Conservation (phyloP, 2,797 vertebrate genomes). For the Artibeus jamaicensis region DNA sequence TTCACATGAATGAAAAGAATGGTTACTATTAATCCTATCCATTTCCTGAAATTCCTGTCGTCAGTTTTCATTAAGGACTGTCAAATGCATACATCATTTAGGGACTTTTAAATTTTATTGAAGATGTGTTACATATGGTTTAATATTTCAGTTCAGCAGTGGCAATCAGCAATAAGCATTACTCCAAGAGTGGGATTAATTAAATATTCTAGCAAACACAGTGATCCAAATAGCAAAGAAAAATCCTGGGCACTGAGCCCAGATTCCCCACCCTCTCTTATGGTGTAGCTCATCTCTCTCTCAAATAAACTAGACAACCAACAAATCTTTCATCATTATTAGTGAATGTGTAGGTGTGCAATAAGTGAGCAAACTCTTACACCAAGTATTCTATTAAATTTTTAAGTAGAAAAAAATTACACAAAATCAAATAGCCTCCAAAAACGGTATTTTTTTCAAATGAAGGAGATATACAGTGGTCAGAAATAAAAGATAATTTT, state of each 20-base stretch:
- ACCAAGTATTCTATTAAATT: background rate
- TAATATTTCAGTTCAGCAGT: slow-evolving; percentile 56
- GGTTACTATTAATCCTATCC: slow-evolving; percentile 36
- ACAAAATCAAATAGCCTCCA: slow-evolving; percentile 24
- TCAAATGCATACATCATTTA: slow-evolving; percentile 67
- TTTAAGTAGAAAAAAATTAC: slow-evolving; percentile 35
- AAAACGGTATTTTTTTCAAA: slow-evolving; percentile 43
- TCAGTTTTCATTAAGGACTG: slow-evolving; percentile 67
- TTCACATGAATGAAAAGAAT: slow-evolving; percentile 41
- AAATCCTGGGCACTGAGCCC: slow-evolving; percentile 67
- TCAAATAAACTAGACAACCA: slow-evolving; percentile 47
- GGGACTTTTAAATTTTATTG: slow-evolving; percentile 71
- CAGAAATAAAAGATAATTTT: slow-evolving; percentile 29
- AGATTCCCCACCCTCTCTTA: slow-evolving; percentile 69
- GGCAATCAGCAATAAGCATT: slow-evolving; percentile 55
- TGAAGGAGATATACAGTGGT: background rate
- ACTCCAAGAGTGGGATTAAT: slow-evolving; percentile 57
- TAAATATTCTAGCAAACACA: slow-evolving; percentile 65
- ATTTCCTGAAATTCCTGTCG: slow-evolving; percentile 55
- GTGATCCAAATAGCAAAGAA: slow-evolving; percentile 67
- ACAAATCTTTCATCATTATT: slow-evolving; percentile 38
- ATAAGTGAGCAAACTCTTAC: slow-evolving; percentile 19
- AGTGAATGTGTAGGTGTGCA: background rate
- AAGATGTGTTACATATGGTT: slow-evolving; percentile 65
- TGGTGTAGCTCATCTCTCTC: slow-evolving; percentile 22